These are phyloP conservation scores for Gavia stellata DNA, from an alignment of 2,113 vertebrate species.

Conservation along the genomic window DNA sequence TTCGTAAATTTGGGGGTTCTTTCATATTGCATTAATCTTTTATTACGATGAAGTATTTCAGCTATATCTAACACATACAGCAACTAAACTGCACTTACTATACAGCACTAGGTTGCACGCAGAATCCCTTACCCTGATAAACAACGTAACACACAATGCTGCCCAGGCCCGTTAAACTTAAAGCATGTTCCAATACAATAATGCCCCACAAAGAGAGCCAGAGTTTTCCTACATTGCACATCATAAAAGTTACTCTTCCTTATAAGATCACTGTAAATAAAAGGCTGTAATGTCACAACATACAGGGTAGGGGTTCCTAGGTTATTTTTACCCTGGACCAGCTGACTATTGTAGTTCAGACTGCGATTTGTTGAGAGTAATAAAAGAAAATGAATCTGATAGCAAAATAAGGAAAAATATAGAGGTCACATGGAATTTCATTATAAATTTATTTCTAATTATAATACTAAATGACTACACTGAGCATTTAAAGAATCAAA, in stretches of 20 bases:
- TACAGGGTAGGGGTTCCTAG: background rate
- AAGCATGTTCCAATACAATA: rapidly evolving
- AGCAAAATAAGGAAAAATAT: background rate
- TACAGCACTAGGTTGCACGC: rapidly evolving
- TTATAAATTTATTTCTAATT: background rate
- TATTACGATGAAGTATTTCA: background rate
- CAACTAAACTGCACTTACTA: background rate
- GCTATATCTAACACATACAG: background rate
- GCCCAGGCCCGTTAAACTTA: rapidly evolving
- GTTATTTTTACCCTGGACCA: background rate
- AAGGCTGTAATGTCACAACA: background rate
- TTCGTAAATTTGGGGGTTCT: no score
- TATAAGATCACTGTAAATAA: background rate
- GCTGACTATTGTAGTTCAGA: background rate
- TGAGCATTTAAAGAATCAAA: background rate
- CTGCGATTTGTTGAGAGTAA: background rate
- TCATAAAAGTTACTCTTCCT: background rate
- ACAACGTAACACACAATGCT: rapidly evolving
- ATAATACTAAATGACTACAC: background rate
- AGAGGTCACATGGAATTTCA: background rate
- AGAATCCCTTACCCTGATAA: background rate
- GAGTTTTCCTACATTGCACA: background rate
- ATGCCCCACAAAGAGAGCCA: rapidly evolving
- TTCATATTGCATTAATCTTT: background rate
- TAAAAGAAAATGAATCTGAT: background rate